Evolutionary conservation across 2,797 vertebrate genomes (phyloP).

Genomic region (Characodon lateralis): DNA sequence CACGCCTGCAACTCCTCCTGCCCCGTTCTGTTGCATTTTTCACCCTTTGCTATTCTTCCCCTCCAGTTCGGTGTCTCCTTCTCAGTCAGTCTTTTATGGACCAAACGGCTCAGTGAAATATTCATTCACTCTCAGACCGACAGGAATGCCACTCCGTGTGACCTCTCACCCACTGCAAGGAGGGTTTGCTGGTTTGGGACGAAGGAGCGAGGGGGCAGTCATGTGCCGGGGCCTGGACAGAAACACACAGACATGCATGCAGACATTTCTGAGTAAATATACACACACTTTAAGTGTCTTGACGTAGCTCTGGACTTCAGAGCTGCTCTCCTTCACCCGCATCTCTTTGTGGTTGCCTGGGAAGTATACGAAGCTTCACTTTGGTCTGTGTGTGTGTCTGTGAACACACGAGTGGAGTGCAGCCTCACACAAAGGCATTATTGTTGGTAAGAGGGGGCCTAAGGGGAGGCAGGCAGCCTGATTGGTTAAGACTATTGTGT

Average conservation of each 20-base stretch:
- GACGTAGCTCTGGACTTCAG: constrained; percentile 25
- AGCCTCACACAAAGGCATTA: constrained; percentile 79
- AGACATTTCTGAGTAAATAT: constrained; percentile 33
- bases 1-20: constrained; percentile 51
- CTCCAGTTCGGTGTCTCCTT: constrained; percentile 20
- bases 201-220: constrained; percentile 68
- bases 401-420: constrained; percentile 74
- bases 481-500: constrained; percentile 86
- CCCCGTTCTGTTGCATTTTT: constrained; percentile 57
- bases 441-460: constrained; percentile 80
- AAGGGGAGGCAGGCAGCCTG: constrained; percentile 78
- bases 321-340: constrained; percentile 21
- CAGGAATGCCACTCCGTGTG: constrained; percentile 84
- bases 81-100: constrained; percentile 18
- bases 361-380: constrained; percentile 54
- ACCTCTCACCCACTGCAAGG: constrained; percentile 83
- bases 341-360: constrained; percentile 47
- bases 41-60: constrained; percentile 49
- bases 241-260: constrained; percentile 40
- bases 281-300: constrained; percentile 17
- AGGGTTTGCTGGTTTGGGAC: constrained; percentile 64
- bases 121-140: constrained; percentile 70
- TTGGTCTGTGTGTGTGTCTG: constrained; percentile 34
- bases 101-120: constrained; percentile 30
- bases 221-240: constrained; percentile 67